phyloP scores from a whole-genome alignment of 2,797 vertebrate species.

The Trachurus trachurus region DNA sequence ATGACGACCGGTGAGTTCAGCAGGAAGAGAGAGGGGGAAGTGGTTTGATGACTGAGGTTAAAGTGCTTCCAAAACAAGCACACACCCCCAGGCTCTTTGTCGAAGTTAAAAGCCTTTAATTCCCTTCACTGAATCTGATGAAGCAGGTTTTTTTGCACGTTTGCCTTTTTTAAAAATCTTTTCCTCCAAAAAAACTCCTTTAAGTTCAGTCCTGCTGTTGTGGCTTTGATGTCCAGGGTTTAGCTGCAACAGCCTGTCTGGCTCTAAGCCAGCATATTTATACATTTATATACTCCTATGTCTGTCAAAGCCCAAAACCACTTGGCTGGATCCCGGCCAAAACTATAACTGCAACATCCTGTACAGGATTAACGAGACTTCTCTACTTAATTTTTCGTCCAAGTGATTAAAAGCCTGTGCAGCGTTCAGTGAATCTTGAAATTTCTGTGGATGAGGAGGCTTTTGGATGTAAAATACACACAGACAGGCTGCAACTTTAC shows the following conservation, averaged over 20 bases:
- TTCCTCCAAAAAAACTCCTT: not conserved
- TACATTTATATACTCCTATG: slow-evolving; percentile 6
- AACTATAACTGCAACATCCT: slow-evolving; percentile 33
- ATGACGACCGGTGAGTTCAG: slow-evolving; percentile 89
- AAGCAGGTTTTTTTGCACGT: not conserved
- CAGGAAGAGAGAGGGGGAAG: slow-evolving; percentile 10
- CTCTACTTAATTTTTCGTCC: not conserved
- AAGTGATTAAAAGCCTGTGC: slow-evolving; percentile 25
- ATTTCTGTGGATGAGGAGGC: not conserved
- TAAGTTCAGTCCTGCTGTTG: not conserved
- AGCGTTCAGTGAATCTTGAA: not conserved
- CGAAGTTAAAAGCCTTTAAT: not conserved
- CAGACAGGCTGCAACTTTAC: not conserved
- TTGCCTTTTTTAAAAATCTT: not conserved
- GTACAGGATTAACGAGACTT: slow-evolving; percentile 24
- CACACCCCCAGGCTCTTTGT: not conserved
- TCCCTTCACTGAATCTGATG: not conserved
- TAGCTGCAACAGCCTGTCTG: slow-evolving; percentile 19
- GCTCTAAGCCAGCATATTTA: slow-evolving; percentile 24
- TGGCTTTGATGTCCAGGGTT: not conserved
- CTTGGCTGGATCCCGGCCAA: slow-evolving; percentile 17
- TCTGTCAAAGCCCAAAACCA: slow-evolving; percentile 24
- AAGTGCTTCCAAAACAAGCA: slow-evolving; percentile 1
- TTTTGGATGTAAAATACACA: slow-evolving; percentile 3
- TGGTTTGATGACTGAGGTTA: not conserved